phyloP scores from a whole-genome alignment of 2,797 vertebrate genomes.

The Microctenopoma stevenorrisi region DNA sequence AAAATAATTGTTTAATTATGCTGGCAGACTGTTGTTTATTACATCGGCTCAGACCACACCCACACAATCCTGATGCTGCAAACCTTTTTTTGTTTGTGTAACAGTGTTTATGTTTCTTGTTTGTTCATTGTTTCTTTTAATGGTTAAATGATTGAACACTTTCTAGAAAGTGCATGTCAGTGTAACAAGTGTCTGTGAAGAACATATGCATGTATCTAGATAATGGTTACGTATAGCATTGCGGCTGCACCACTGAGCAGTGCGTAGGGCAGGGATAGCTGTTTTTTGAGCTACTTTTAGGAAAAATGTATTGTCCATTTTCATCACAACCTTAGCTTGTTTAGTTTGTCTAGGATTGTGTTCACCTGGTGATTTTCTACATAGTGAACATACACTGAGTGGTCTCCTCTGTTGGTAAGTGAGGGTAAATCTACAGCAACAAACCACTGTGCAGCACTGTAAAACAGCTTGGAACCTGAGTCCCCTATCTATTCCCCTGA shows the following conservation, averaged over 20 bases:
- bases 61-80: not conserved
- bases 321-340: too few relatives aligned
- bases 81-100: not conserved
- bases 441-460: constrained; percentile 18
- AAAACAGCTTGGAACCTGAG: constrained; percentile 21
- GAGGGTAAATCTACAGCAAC: constrained; percentile 24
- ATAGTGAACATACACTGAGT: not conserved
- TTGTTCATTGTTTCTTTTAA: too few relatives aligned
- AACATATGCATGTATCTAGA: too few relatives aligned
- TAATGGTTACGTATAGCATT: too few relatives aligned
- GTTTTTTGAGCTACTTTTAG: not conserved
- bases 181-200: too few relatives aligned
- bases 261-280: too few relatives aligned
- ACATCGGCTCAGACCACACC: not conserved
- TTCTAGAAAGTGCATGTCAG: too few relatives aligned
- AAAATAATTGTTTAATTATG: not conserved
- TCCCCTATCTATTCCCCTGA: constrained; percentile 31
- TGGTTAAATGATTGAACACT: too few relatives aligned
- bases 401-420: constrained; percentile 19
- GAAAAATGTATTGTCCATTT: not conserved
- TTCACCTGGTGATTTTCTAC: not conserved
- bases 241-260: too few relatives aligned
- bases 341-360: not conserved
- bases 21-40: not conserved
- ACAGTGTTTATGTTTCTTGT: not conserved